These are phyloP conservation scores for Lacerta viridis DNA, from an alignment of 2,797 vertebrate genomes.

Conservation along the genomic window DNA sequence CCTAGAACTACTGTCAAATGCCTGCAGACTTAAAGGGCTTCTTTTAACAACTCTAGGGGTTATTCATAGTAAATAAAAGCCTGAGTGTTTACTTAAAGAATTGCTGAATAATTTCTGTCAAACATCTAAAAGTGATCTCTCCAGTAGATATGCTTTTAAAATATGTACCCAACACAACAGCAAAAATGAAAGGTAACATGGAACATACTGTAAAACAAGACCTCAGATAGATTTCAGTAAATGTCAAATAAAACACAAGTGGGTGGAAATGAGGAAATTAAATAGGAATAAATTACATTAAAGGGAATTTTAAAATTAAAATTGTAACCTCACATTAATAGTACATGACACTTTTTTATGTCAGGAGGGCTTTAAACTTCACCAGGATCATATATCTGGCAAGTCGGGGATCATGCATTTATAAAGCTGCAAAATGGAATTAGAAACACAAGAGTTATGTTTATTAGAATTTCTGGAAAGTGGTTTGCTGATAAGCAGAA, in stretches of 20 bases:
- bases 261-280: slow-evolving; percentile 57
- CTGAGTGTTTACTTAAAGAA: slow-evolving; percentile 42
- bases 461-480: slow-evolving; percentile 43
- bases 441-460: slow-evolving; percentile 40
- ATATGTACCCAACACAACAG: slow-evolving; percentile 23
- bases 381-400: not conserved
- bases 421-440: slow-evolving; percentile 39
- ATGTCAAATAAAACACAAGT: slow-evolving; percentile 60
- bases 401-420: not conserved
- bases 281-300: slow-evolving; percentile 44
- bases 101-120: slow-evolving; percentile 57
- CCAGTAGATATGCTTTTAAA: slow-evolving; percentile 44
- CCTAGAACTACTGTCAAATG: slow-evolving; percentile 48
- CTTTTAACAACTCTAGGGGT: not conserved
- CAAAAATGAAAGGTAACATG: slow-evolving; percentile 38
- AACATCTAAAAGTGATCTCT: slow-evolving; percentile 44
- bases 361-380: slow-evolving; percentile 39
- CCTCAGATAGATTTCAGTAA: slow-evolving; percentile 53
- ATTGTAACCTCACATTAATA: slow-evolving; percentile 51
- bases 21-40: slow-evolving; percentile 44
- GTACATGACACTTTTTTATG: slow-evolving; percentile 35
- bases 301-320: slow-evolving; percentile 57
- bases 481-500: not conserved
- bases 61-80: slow-evolving; percentile 51
- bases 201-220: slow-evolving; percentile 38